These are phyloP conservation scores for Chanos chanos DNA, from an alignment of 2,797 vertebrate species.

Conservation along the genomic window DNA sequence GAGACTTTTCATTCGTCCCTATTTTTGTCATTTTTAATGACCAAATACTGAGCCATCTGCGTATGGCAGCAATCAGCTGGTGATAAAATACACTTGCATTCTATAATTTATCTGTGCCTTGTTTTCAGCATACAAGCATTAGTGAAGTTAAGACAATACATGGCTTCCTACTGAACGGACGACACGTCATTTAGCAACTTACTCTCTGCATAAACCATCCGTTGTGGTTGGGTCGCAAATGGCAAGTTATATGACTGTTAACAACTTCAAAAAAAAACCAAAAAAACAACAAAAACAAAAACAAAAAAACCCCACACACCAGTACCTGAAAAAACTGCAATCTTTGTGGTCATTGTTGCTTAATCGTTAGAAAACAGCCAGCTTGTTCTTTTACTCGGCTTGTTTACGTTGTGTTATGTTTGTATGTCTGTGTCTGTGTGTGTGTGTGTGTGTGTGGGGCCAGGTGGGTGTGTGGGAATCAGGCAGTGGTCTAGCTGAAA, in stretches of 20 bases:
- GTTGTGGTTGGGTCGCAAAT: slow-evolving; percentile 9
- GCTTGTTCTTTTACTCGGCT: slow-evolving; percentile 32
- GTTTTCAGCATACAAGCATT: slow-evolving; percentile 35
- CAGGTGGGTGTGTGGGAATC: slow-evolving; percentile 53
- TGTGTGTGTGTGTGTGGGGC: slow-evolving; percentile 15
- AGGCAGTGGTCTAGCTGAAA: slow-evolving; percentile 58
- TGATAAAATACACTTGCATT: slow-evolving; percentile 50
- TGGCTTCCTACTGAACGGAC: slow-evolving; percentile 38
- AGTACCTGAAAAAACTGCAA: slow-evolving; percentile 37
- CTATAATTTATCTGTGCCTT: slow-evolving; percentile 54
- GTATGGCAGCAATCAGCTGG: slow-evolving; percentile 51
- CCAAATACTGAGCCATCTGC: slow-evolving; percentile 54
- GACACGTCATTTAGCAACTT: slow-evolving; percentile 24
- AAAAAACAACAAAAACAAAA: too few species aligned
- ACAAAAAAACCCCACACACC: neutral
- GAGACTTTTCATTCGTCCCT: slow-evolving; percentile 35
- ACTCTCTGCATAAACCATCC: slow-evolving; percentile 24
- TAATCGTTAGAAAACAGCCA: slow-evolving; percentile 13
- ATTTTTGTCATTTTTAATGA: slow-evolving; percentile 57
- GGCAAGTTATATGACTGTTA: neutral
- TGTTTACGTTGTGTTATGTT: neutral
- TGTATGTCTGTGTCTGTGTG: slow-evolving; percentile 19
- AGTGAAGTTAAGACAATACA: slow-evolving; percentile 43
- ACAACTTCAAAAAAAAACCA: slow-evolving; percentile 14
- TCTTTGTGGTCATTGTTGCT: slow-evolving; percentile 21